phyloP scores from a whole-genome alignment of 2,113 vertebrate species.

The Phasianus colchicus region DNA sequence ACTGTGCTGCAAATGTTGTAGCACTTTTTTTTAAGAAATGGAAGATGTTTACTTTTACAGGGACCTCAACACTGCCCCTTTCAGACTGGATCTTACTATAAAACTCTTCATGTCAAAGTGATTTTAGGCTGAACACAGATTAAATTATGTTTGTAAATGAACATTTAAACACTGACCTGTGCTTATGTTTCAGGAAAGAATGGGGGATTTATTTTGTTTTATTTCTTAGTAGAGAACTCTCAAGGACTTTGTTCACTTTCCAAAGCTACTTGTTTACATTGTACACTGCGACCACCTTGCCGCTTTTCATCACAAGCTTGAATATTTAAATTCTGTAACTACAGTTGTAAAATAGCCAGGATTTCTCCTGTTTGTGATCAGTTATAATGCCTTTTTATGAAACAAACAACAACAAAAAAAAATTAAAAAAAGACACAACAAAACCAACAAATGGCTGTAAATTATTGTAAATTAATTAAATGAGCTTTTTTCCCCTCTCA shows the following conservation, averaged over 20 bases:
- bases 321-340: constrained; percentile 98
- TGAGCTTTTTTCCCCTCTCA: constrained; percentile 88
- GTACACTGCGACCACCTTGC: constrained; percentile 91
- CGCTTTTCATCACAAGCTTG: constrained; percentile 91
- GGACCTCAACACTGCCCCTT: constrained; percentile 92
- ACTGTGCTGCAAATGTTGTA: constrained; percentile 84
- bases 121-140: constrained; percentile 86
- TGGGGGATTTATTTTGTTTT: constrained; percentile 75
- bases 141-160: constrained; percentile 84
- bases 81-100: constrained; percentile 91
- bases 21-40: constrained; percentile 90
- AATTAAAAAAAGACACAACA: not conserved
- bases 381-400: constrained; percentile 87
- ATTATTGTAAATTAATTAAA: constrained; percentile 98
- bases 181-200: constrained; percentile 82
- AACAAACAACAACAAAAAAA: not conserved
- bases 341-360: constrained; percentile 90
- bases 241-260: constrained; percentile 92
- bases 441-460: constrained; percentile 85
- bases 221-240: constrained; percentile 82
- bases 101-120: constrained; percentile 82
- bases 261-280: constrained; percentile 98
- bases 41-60: constrained; percentile 91
- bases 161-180: constrained; percentile 80
- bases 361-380: constrained; percentile 85